Base-by-base conservation (phyloP, 1,140 invertebrate genomes). In the Drosophila insularis region DNA sequence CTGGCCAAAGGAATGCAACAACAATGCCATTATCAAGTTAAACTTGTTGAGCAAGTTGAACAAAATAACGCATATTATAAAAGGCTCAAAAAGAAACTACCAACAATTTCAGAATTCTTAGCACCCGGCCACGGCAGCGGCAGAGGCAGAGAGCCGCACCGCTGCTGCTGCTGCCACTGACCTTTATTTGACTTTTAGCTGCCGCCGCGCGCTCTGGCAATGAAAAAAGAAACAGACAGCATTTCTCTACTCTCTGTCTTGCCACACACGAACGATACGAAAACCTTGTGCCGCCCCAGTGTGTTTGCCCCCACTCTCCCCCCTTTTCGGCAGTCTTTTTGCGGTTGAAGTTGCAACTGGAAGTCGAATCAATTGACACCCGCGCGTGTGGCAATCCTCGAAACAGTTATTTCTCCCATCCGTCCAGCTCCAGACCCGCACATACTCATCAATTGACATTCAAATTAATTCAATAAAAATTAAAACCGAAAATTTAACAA, bases 151-250 rank as follows among this genome's bases (percentile, higher is more conserved):
- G 72, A 68, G 66, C 63, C 81, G 68, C 68, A 72, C 63, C 14
- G 43, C 43, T 46, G 43, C 43, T 46, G 43, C 43, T 46, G 43
- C 43, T 70, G 74, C 84, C 84, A 87, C 63, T 87, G 84, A 87
- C 84, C 84, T 87, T 84, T 87, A 87, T 87, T 87, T 87, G 84
- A 87, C 84, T 87, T 87, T 78, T 85, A 85, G 80, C 72, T 82
- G 68, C 55, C 14, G 37, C 50, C 63, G 32, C 54, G 17, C 71
- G 81, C 71, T 81, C 68, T 76, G 81, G 79, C 74, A 87, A 67
- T 82, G 79, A 81, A 87, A 85, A 85, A 73, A 31, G 23, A 63
- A 53, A 78, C 43, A 50, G 68, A 75, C 76, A 75, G 40, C 62
- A 76, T 76, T 68, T 76, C 74, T 86, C 78, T 78, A 50, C 43